Evolutionary conservation across 2,797 vertebrate genomes (phyloP), one percentile per base, ranked within the genome.

Genomic region (Tenualosa ilisha): DNA sequence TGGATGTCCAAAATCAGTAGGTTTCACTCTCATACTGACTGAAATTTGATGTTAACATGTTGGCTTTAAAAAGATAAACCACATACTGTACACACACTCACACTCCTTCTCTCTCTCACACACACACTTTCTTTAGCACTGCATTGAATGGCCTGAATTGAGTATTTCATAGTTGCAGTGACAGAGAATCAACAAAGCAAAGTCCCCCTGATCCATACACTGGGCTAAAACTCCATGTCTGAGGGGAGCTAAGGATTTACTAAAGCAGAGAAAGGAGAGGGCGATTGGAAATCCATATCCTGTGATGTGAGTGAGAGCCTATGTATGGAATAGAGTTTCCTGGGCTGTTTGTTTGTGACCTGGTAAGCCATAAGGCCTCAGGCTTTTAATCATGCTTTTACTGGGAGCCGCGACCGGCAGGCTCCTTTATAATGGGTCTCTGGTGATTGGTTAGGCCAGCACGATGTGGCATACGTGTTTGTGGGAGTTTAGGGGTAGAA

Each of bases 171-270:
- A 24, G n/a, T 63, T 24, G 59, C 24, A 37, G 37, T 79, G 72
- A 79, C 72, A 79, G 72, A 46, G 72, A 79, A 79, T 43, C 72
- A 79, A 46, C 72, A 79, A 20, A 79, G 40, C 20, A 43, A 75
- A 75, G 68, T 40, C 40, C 17, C 72, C 37, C 7, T 46, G 72
- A 79, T 79, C 37, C 37, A 79, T 22, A 79, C 72, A 46, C 37
- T 1, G 43, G 40, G 72, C 72, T 79, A 46, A 79, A 46, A 20
- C 72, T 43, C 65, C 31, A 4, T 17, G 26, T 40, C 65, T 20
- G 40, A 0, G 2, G 22, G 72, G 72, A 79, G 5, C 72, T 9
- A 6, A 6, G 17, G 72, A 40, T 79, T 79, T 79, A 17, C 72
- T 9, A 46, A 46, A 46, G 40, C 37, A 79, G 72, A 43, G 37